phyloP scores from a whole-genome alignment of 2,888 invertebrate species.

The Eupithecia subfuscata region DNA sequence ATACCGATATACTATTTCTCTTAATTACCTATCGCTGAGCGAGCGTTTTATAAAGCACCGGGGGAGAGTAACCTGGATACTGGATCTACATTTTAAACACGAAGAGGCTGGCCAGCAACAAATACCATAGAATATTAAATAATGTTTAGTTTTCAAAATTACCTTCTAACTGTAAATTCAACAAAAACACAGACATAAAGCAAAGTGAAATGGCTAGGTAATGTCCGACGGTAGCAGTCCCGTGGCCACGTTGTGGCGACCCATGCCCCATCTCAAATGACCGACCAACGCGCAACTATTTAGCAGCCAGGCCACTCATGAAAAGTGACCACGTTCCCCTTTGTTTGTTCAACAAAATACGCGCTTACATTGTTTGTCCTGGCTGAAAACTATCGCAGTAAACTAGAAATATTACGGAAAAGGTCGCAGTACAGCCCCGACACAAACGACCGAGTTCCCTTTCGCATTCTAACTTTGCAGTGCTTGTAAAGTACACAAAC shows the following conservation, averaged over 20 bases:
- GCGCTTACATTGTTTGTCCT: constrained; percentile 36
- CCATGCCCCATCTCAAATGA: constrained; percentile 5
- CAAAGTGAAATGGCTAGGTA: constrained; percentile 5
- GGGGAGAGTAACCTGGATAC: background rate
- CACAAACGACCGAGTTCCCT: constrained; percentile 42
- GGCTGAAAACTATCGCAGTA: constrained; percentile 35
- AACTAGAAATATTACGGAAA: constrained; percentile 44
- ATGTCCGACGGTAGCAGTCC: background rate
- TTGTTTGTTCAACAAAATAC: constrained; percentile 26
- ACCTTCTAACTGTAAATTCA: background rate
- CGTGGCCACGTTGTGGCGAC: constrained; percentile 7
- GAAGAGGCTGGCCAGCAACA: background rate
- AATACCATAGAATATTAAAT: background rate
- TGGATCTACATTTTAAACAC: background rate
- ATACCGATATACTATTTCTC: background rate
- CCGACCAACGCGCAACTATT: constrained; percentile 11
- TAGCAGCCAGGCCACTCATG: background rate
- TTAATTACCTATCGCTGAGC: background rate
- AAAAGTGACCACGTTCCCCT: constrained; percentile 15
- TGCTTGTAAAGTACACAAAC: constrained; percentile 37
- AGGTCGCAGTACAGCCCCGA: constrained; percentile 34
- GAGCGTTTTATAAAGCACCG: background rate
- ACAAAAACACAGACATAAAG: constrained; percentile 8
- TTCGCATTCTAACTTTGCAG: constrained; percentile 39
- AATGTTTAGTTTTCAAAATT: background rate